Base-by-base conservation (phyloP, 1,140 invertebrate genomes). In the Hyles vespertilio region DNA sequence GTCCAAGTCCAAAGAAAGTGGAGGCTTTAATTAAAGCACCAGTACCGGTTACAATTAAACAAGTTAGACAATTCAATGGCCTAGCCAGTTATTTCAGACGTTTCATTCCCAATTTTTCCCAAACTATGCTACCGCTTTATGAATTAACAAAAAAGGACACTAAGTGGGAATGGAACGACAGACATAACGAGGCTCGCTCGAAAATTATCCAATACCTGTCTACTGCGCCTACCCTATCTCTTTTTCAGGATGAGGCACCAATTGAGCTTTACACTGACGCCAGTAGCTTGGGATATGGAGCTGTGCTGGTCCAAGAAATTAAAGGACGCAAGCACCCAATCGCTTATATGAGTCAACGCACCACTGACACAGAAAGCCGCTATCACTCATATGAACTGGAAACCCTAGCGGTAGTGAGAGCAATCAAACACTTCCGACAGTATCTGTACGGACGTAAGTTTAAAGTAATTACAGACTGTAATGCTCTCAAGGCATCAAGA, bases 51-150 rank as follows among this genome's bases (percentile, higher is more conserved):
- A 80, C 67, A 0, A 54, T 59, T 3, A 82, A 76, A 45, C 70
- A 82, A 47, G 61, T 83, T 1, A 52, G 76, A 45, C 57, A 81
- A 53, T 91, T 91, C 58, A 63, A 90, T 7, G 90, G 89, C 2
- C 79, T 90, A 56, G 69, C 81, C 2, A 72, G 74, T 2, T 90
- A 84, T 66, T 89, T 89, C 60, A 58, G 81, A 8, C 51, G 72
- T 7, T 91, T 89, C 59, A 73, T 91, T 36, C 65, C 67, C 8
- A 68, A 90, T 66, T 91, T 90, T 63, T 36, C 54, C 3, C 58
- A 56, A 7, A 22, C 56, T 5, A 57, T 65, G 51, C 9, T 58
- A 0, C 58, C 63, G 3, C 46, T 61, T 2, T 66, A 67, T 43
- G 57, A 67, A 44, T 9, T 67, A 5, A 67, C 65, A 0, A 59